Conservation (phyloP, 2,797 vertebrate species). For the Notoglanidium macrostoma region DNA sequence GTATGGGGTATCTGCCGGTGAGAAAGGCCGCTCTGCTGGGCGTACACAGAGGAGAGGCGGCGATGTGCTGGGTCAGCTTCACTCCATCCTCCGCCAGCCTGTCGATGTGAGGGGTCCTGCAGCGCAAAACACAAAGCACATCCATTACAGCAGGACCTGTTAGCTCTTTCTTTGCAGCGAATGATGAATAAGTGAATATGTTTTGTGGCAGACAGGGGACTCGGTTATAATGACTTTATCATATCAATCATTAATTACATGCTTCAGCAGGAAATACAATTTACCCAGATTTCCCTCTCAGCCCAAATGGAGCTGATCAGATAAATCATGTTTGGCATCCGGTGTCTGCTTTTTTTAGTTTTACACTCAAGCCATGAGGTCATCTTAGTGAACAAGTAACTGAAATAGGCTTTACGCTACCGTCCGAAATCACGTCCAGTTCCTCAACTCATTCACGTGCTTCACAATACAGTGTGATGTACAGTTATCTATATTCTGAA, state of each 20-base stretch:
- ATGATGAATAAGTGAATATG: background rate
- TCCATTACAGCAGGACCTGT: conserved; percentile 7
- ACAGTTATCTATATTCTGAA: background rate
- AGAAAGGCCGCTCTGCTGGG: conserved; percentile 91
- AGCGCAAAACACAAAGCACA: conserved; percentile 54
- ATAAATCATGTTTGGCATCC: background rate
- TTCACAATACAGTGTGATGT: background rate
- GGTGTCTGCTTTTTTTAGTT: background rate
- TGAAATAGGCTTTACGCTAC: background rate
- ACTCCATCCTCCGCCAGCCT: conserved; percentile 83
- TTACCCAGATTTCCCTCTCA: background rate
- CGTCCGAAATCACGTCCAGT: background rate
- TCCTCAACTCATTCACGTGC: background rate
- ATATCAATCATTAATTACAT: conserved; percentile 27
- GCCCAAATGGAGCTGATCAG: background rate
- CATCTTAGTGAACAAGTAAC: background rate
- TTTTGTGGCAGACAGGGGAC: background rate
- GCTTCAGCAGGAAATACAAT: conserved; percentile 17
- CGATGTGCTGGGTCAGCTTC: conserved; percentile 86
- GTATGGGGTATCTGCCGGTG: conserved; percentile 87
- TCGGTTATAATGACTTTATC: conserved; percentile 17
- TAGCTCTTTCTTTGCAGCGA: background rate
- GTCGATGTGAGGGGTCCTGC: conserved; percentile 79
- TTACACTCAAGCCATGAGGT: background rate
- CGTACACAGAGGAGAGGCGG: conserved; percentile 87